These are phyloP conservation scores for Phenganax stokvisi DNA, from an alignment of 92 coral and sea anemone genomes.

Conservation along the genomic window DNA sequence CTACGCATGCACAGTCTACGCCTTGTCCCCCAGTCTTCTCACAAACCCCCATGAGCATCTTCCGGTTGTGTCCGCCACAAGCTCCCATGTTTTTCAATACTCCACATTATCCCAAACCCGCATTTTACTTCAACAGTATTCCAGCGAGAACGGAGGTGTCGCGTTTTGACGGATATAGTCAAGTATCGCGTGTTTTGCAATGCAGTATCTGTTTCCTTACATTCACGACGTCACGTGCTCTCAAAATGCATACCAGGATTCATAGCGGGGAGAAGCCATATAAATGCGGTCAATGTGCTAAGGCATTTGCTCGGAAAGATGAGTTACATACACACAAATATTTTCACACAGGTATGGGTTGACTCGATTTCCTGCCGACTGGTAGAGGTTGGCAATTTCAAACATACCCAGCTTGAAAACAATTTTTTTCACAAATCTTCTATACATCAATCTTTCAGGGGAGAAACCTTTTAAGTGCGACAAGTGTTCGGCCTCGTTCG, in stretches of 20 bases:
- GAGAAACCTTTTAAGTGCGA: slow-evolving; percentile 95
- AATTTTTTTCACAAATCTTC: not conserved
- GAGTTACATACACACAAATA: slow-evolving; percentile 97
- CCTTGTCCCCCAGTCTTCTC: slow-evolving; percentile 10
- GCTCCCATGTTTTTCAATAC: slow-evolving; percentile 20
- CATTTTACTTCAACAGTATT: slow-evolving; percentile 17
- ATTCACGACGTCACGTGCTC: slow-evolving; percentile 97
- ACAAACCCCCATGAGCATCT: slow-evolving; percentile 5
- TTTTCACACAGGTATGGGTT: slow-evolving; percentile 76
- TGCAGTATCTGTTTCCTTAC: slow-evolving; percentile 78
- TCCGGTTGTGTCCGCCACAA: slow-evolving; percentile 2
- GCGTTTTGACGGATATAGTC: not conserved
- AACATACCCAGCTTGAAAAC: not conserved
- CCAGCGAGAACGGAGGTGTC: not conserved
- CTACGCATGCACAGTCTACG: slow-evolving; percentile 5
- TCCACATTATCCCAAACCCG: slow-evolving; percentile 13
- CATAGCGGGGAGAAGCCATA: slow-evolving; percentile 98
- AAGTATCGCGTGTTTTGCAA: slow-evolving; percentile 1
- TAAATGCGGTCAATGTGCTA: slow-evolving; percentile 87
- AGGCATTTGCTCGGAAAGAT: slow-evolving; percentile 91
- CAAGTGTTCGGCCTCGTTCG: slow-evolving; percentile 86
- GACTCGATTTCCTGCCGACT: not conserved
- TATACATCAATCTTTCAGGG: slow-evolving; percentile 44
- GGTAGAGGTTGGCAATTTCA: not conserved
- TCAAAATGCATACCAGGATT: slow-evolving; percentile 94